Conservation (phyloP, 2,797 vertebrate genomes). For the Oophaga sylvatica region DNA sequence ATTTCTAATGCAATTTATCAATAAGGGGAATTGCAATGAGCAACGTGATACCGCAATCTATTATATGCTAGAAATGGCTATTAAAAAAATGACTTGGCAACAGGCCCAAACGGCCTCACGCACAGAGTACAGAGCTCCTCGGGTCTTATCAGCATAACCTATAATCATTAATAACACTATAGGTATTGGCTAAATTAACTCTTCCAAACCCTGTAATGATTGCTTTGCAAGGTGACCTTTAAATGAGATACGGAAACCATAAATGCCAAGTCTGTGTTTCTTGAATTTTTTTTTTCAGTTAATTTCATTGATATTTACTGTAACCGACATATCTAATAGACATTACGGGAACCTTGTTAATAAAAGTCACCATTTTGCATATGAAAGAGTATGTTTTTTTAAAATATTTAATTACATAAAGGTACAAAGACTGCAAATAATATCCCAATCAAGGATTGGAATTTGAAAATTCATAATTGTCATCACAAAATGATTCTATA, state of each 20-base stretch:
- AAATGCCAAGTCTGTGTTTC: conserved; percentile 41
- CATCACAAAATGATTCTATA: neutral
- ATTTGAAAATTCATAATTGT: neutral
- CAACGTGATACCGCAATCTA: conserved; percentile 47
- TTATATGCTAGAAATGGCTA: conserved; percentile 48
- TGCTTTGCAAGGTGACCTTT: conserved; percentile 40
- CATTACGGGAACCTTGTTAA: conserved; percentile 36
- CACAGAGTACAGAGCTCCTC: conserved; percentile 12
- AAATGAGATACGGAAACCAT: conserved; percentile 24
- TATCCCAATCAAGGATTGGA: neutral
- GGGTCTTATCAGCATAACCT: conserved; percentile 42
- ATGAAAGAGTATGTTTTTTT: conserved; percentile 15
- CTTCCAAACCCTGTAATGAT: neutral
- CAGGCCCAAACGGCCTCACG: conserved; percentile 17
- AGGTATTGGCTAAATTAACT: conserved; percentile 50
- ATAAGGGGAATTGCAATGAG: conserved; percentile 47
- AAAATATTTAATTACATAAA: neutral
- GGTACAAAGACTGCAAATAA: neutral
- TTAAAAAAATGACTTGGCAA: conserved; percentile 54
- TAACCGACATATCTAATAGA: conserved; percentile 14
- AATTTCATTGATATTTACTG: conserved; percentile 53
- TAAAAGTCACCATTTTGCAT: conserved; percentile 45
- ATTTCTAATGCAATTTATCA: conserved; percentile 59
- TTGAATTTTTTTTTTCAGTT: neutral
- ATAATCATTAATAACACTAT: conserved; percentile 46